These are phyloP conservation scores for Pedetes capensis DNA, from an alignment of 2,113 vertebrate genomes.

Conservation along the genomic window DNA sequence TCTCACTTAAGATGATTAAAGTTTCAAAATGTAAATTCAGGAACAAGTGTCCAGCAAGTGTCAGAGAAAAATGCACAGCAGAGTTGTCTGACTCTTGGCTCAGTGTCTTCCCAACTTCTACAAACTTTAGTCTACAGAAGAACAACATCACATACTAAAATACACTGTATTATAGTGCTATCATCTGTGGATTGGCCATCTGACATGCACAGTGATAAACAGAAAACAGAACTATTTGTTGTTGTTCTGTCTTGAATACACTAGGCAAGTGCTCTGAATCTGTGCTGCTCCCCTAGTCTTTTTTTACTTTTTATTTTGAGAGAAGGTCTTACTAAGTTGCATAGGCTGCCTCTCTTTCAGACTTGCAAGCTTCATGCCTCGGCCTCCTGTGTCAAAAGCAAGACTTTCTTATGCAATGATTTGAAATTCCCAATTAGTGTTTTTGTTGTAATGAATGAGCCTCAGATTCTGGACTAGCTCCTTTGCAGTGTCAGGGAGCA, in stretches of 20 bases:
- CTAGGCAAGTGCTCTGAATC: too few species aligned
- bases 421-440: background rate
- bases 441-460: background rate
- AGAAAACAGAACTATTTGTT: too few species aligned
- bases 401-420: background rate
- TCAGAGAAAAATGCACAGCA: background rate
- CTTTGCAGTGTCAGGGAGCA: background rate
- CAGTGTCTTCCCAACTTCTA: background rate
- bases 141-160: background rate
- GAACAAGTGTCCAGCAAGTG: background rate
- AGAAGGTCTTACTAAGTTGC: too few species aligned
- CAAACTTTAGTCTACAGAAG: background rate
- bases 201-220: background rate
- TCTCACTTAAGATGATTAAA: background rate
- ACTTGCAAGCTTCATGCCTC: too few species aligned
- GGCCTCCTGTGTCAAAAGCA: too few species aligned
- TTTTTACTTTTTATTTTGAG: too few species aligned
- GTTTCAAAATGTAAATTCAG: background rate
- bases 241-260: too few species aligned
- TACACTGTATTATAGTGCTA: background rate
- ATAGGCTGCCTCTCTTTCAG: too few species aligned
- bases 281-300: too few species aligned
- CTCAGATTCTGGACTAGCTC: background rate
- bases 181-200: background rate
- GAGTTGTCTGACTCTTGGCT: background rate